Conservation (phyloP, 2,888 invertebrate species). For the Limnephilus rhombicus region DNA sequence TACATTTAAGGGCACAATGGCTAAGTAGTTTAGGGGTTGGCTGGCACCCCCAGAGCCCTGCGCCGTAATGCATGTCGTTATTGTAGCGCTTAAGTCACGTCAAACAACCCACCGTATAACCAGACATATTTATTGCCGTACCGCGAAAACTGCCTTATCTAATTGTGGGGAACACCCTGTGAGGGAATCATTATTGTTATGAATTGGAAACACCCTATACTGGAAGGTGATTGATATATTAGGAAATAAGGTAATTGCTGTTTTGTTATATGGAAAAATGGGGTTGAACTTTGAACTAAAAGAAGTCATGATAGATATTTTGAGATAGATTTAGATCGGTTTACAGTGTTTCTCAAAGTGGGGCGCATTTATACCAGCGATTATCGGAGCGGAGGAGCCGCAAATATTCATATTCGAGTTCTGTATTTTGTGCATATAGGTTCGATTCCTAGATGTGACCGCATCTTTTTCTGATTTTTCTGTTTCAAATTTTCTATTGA, state of each 20-base stretch:
- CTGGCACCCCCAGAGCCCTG: slow-evolving; percentile 12
- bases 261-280: not conserved
- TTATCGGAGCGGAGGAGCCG: too few relatives aligned
- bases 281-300: not conserved
- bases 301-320: too few relatives aligned
- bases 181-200: not conserved
- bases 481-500: too few relatives aligned
- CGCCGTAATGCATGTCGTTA: slow-evolving; percentile 45
- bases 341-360: too few relatives aligned
- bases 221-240: slow-evolving; percentile 1
- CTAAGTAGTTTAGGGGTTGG: slow-evolving; percentile 39
- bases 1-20: slow-evolving; percentile 48
- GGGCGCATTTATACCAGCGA: too few relatives aligned
- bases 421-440: too few relatives aligned
- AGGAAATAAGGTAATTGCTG: not conserved
- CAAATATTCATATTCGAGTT: too few relatives aligned
- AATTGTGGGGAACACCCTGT: slow-evolving; percentile 19
- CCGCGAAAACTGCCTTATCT: slow-evolving; percentile 28
- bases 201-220: not conserved
- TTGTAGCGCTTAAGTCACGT: slow-evolving; percentile 38
- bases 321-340: too few relatives aligned
- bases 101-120: slow-evolving; percentile 44
- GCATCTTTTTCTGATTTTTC: too few relatives aligned
- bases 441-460: too few relatives aligned
- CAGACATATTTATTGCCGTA: slow-evolving; percentile 44